A percentile compares a stretch with the other conserved stretches of the same genome.
phyloP scores from a whole-genome alignment of 2,113 vertebrate genomes.

The Malurus melanocephalus region DNA sequence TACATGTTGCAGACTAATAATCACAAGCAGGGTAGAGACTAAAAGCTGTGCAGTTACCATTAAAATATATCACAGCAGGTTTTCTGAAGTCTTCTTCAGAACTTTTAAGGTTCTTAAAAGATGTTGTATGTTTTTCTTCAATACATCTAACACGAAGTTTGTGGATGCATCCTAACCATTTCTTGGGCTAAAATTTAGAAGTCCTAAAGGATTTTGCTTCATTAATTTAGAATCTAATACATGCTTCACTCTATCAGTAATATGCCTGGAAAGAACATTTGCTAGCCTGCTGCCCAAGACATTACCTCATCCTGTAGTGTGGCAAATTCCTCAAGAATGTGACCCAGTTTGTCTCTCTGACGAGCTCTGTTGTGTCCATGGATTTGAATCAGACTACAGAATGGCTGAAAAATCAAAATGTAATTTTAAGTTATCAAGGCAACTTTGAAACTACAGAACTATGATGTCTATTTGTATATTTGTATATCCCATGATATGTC shows the following conservation, averaged over 20 bases:
- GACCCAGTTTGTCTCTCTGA: conserved; percentile 96
- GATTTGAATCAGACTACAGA: conserved; percentile 97
- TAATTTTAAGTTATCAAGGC: neutral
- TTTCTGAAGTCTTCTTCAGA: neutral
- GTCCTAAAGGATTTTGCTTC: neutral
- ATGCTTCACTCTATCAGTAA: neutral
- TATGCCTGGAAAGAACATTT: neutral
- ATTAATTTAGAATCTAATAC: neutral
- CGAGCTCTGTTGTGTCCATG: conserved; percentile 96
- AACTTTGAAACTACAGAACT: neutral
- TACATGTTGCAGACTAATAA: neutral
- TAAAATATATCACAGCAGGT: neutral
- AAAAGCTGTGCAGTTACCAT: neutral
- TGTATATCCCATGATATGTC: too few relatives aligned
- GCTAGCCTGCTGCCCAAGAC: neutral
- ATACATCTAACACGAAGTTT: neutral
- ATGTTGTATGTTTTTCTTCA: neutral
- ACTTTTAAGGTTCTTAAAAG: neutral
- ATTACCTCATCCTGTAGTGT: conserved; percentile 96
- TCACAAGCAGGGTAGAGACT: neutral
- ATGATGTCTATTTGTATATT: neutral
- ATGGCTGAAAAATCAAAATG: conserved; percentile 78
- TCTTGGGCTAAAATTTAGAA: neutral
- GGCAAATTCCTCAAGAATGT: conserved; percentile 97
- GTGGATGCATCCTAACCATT: neutral